phyloP scores from a whole-genome alignment of 2,797 vertebrate species.

The Margarornis squamiger region DNA sequence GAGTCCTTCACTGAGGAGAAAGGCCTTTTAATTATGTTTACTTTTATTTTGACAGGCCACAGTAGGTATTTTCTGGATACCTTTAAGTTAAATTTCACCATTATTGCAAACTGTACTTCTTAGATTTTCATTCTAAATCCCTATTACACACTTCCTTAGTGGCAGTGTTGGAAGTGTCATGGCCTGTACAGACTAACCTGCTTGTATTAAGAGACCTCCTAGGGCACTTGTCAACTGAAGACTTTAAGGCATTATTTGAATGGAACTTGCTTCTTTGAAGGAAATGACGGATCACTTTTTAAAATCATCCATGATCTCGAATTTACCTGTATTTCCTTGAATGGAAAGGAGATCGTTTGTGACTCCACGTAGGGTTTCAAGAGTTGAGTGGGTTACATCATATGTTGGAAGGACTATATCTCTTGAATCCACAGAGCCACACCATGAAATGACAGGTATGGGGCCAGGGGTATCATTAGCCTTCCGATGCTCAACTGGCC shows the following conservation, averaged over 20 bases:
- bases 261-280: neutral
- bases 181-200: neutral
- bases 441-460: constrained; percentile 91
- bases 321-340: constrained; percentile 90
- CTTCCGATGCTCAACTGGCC: constrained; percentile 87
- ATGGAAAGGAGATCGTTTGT: constrained; percentile 94
- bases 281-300: neutral
- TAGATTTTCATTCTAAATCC: neutral
- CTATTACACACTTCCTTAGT: neutral
- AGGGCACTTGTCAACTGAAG: neutral
- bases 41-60: neutral
- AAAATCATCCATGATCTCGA: neutral
- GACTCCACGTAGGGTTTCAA: constrained; percentile 90
- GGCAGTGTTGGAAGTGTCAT: neutral
- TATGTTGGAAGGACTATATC: constrained; percentile 93
- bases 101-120: neutral
- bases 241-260: neutral
- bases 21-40: neutral
- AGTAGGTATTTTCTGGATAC: neutral
- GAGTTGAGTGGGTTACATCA: constrained; percentile 90
- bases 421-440: constrained; percentile 86
- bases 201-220: neutral
- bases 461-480: constrained; percentile 78
- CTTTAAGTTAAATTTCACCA: neutral
- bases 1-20: neutral